phyloP scores from a whole-genome alignment of 2,113 vertebrate genomes.

The Zosterops borbonicus region DNA sequence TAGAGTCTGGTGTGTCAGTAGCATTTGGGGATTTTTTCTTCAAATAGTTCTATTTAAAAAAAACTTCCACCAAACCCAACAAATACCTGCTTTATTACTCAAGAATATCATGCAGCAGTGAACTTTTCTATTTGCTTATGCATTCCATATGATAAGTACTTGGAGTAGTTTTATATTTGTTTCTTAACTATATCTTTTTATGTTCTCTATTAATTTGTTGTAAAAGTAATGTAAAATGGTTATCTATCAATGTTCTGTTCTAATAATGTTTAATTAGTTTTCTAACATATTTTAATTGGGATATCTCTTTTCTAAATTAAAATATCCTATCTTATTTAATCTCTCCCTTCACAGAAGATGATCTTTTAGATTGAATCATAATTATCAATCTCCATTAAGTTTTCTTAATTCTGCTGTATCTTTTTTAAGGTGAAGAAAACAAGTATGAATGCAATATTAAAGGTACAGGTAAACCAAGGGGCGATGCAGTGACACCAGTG shows the following conservation, averaged over 20 bases:
- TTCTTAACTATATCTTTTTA: neutral
- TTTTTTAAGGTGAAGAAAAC: neutral
- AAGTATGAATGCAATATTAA: neutral
- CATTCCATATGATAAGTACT: neutral
- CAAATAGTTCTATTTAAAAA: neutral
- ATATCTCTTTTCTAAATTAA: neutral
- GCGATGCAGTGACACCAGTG: neutral
- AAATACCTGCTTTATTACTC: neutral
- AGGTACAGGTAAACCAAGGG: neutral
- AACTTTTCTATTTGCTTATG: neutral
- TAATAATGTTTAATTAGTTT: neutral
- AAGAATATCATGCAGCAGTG: neutral
- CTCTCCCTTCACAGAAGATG: too few species aligned
- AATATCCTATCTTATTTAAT: neutral
- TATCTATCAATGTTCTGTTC: neutral
- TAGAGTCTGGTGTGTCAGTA: neutral
- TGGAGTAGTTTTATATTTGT: neutral
- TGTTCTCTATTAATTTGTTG: neutral
- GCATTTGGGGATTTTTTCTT: neutral
- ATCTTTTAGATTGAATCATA: neutral
- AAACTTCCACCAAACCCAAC: rapidly evolving
- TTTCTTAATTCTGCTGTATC: neutral
- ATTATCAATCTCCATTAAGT: neutral
- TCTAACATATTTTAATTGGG: neutral
- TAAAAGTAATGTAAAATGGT: neutral